Evolutionary conservation across 2,113 vertebrate species (phyloP), one percentile per base, ranked within the genome.

Genomic region (Myxocyprinus asiaticus): DNA sequence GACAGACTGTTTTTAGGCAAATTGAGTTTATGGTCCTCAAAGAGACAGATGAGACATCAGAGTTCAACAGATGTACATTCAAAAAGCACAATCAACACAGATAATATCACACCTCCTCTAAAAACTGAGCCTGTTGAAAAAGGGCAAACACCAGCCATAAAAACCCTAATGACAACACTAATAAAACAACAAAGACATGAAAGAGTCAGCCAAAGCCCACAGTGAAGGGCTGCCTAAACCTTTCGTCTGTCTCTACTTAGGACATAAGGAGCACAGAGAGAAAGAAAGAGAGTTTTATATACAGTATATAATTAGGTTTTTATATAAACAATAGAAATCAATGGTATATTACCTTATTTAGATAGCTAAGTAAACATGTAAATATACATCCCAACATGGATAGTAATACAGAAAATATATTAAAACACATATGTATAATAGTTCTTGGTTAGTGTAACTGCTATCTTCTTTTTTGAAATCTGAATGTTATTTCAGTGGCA

Each of bases 161-260:
- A 79, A 77, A 44, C 55, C 65, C 77, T 80, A 82, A 80, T 82
- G 67, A 82, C 80, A 85, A 85, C 84, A 78, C 82, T 78, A 85
- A 80, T 80, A 79, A 80, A 82, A 74, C 81, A 76, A 78, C 84
- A 85, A 80, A 85, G 74, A 80, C 80, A 82, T 80, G 79, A 85
- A 85, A 85, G 83, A 73, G 75, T 12, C n/a, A 66, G 67, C 15
- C 58, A 56, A 77, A 80, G 74, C 51, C 42, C 9, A 63, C 62
- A 58, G 50, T 72, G 61, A 44, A 51, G 10, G 43, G 50, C 59
- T 68, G 17, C 58, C 10, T 62, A 72, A 58, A 61, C 50, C 75
- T 84, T 81, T 76, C 83, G 81, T 84, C 83, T 84, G 79, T 70
- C 68, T 78, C 58, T 75, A 73, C 76, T 67, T 64, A 7, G 9